Conservation (phyloP, 2,113 vertebrate genomes). For the Paralichthys olivaceus region DNA sequence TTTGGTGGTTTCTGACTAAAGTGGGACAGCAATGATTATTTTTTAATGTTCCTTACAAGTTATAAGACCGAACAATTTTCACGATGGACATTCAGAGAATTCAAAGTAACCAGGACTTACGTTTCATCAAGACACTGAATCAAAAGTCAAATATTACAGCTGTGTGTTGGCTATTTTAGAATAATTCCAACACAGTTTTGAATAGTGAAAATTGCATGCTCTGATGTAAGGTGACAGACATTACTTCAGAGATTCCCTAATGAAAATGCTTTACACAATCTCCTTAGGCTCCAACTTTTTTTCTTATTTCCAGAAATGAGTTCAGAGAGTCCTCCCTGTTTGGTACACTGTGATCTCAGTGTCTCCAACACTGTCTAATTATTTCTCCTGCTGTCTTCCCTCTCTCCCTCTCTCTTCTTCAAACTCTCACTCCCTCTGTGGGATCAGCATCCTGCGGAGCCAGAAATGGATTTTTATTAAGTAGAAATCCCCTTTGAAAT, state of each 20-base stretch:
- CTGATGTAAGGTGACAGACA: background rate
- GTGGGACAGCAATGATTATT: background rate
- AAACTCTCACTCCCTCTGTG: constrained; percentile 34
- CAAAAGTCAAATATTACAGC: background rate
- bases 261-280: background rate
- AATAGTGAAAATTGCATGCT: background rate
- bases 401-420: constrained; percentile 46
- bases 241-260: background rate
- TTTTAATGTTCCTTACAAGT: background rate
- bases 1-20: too few species aligned
- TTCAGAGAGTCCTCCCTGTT: constrained; percentile 6
- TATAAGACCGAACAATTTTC: background rate
- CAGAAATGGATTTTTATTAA: constrained; percentile 67
- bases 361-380: constrained; percentile 63
- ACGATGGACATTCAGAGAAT: too few species aligned
- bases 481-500: constrained; percentile 56
- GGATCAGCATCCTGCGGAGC: constrained; percentile 53
- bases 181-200: background rate
- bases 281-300: background rate
- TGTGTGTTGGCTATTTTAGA: background rate
- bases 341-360: constrained; percentile 40
- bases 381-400: constrained; percentile 54
- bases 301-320: background rate
- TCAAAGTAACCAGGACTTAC: background rate
- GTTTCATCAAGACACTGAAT: background rate